Evolutionary conservation across 2,113 vertebrate genomes (phyloP), one percentile per base, ranked within the genome.

Genomic region (Phasianus colchicus): DNA sequence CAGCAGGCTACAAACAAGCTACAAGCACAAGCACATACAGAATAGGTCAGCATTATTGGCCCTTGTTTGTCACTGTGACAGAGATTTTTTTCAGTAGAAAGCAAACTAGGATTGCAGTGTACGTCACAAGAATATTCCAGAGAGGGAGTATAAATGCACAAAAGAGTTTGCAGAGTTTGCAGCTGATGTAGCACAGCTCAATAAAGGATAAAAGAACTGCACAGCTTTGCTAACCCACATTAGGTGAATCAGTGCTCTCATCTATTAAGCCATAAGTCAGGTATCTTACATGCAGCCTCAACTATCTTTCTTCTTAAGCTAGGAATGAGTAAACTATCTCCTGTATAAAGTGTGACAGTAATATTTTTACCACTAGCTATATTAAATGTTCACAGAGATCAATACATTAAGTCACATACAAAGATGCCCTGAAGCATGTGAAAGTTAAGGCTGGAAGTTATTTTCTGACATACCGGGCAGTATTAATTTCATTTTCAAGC

Each of bases 131-230:
- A 9, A 27, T 32, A 21, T 83, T 91, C 83, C 79, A 94, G 88
- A 95, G 75, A 74, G 71, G 7, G 48, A 69, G 42, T 57, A 57
- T 13, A 47, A 40, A 30, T 2, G 24, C 67, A 82, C 74, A 89
- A 74, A 73, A 90, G 70, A 90, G 75, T 52, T 66, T 20, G 84
- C 76, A 57, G 80, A 80, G 61, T 89, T 82, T 91, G 93, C 90
- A 95, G 92, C 66, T 94, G 92, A 96, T 66, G 92, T 85, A 97
- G 90, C 84, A 78, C 73, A 80, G 92, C 84, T 67, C 71, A 50
- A 86, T 71, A 77, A 61, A 70, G 58, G 45, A 85, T 40, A 66
- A 86, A 92, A 88, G 52, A 85, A 42, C 34, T 88, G 75, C 66
- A 8, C 29, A 69, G 85, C 67, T 81, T n/a, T 94, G 88, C 89